phyloP scores from a whole-genome alignment of 2,113 vertebrate species.

The Piaya cayana region DNA sequence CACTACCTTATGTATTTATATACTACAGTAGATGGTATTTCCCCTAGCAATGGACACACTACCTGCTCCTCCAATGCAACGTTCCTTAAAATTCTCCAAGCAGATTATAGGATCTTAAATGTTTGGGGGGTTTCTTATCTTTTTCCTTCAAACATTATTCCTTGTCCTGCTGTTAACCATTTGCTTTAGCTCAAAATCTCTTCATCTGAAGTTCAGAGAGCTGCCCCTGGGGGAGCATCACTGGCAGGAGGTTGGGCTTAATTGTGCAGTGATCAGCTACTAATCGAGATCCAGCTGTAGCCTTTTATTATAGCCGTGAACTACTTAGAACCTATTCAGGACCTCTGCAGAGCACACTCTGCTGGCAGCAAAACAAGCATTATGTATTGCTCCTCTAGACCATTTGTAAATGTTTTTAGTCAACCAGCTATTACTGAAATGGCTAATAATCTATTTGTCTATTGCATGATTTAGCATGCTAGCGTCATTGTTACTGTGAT shows the following conservation, averaged over 20 bases:
- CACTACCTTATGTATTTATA: constrained; percentile 7
- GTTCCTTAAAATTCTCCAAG: background rate
- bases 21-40: constrained; percentile 8
- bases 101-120: background rate
- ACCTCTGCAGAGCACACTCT: background rate
- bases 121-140: background rate
- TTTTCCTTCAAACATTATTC: constrained; percentile 41
- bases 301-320: background rate
- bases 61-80: background rate
- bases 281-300: background rate
- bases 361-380: background rate
- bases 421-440: background rate
- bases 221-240: constrained; percentile 16
- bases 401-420: background rate
- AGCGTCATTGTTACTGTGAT: background rate
- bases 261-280: constrained; percentile 44
- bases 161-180: constrained; percentile 60
- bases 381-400: background rate
- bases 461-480: background rate
- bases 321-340: background rate
- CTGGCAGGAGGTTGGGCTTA: constrained; percentile 65
- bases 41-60: background rate
- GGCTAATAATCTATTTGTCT: background rate
- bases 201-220: constrained; percentile 62
- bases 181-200: constrained; percentile 65